Evolutionary conservation across 1,140 invertebrate genomes (phyloP).

Genomic region (Zeugodacus cucurbitae): DNA sequence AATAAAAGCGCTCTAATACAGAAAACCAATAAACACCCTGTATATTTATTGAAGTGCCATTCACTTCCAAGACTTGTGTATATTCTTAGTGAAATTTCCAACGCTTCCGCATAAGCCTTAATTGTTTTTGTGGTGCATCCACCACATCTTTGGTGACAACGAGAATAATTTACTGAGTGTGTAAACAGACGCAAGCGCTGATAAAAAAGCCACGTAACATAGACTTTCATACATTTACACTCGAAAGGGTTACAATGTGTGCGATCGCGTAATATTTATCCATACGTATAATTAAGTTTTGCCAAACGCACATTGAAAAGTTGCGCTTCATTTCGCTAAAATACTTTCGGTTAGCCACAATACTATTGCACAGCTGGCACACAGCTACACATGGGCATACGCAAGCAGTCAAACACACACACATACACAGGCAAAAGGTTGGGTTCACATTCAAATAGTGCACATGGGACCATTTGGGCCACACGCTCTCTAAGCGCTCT

Average conservation of each 20-base stretch:
- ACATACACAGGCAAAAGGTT: background rate
- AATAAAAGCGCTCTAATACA: too few species aligned
- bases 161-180: background rate
- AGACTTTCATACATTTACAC: background rate
- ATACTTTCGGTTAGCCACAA: background rate
- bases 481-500: background rate
- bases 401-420: background rate
- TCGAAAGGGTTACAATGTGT: background rate
- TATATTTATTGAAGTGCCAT: too few species aligned
- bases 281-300: slow-evolving; percentile 28
- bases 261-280: background rate
- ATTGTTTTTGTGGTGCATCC: background rate
- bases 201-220: background rate
- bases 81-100: background rate
- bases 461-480: background rate
- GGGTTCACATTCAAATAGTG: background rate
- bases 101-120: background rate
- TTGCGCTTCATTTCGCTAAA: slow-evolving; percentile 8
- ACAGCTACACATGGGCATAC: background rate
- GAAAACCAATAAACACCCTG: too few species aligned
- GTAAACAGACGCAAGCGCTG: background rate
- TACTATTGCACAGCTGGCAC: background rate
- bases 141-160: background rate
- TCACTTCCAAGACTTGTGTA: background rate
- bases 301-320: slow-evolving; percentile 13